Evolutionary conservation across 2,888 invertebrate species (phyloP).

Genomic region (Ephialtes manifestator): DNA sequence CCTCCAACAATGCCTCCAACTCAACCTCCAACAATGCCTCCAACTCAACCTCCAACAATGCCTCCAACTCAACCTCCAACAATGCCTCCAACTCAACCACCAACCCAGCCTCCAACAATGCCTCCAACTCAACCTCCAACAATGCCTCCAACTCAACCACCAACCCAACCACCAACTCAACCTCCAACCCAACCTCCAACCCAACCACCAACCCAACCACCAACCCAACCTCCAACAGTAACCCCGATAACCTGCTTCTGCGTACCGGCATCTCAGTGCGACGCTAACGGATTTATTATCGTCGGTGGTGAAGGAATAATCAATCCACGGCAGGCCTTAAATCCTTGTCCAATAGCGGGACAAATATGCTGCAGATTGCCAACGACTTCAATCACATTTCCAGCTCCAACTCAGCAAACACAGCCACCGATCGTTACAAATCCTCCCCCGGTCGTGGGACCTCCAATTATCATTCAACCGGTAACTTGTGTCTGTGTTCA

Average conservation of each 20-base stretch:
- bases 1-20: conserved; percentile 43
- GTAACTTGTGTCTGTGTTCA: conserved; percentile 73
- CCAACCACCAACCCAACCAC: conserved; percentile 18
- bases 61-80: conserved; percentile 38
- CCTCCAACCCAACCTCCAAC: conserved; percentile 40
- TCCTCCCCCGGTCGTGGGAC: conserved; percentile 23
- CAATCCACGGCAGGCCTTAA: conserved; percentile 75
- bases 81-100: conserved; percentile 38
- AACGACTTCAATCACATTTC: conserved; percentile 35
- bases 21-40: conserved; percentile 18
- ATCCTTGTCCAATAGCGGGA: conserved; percentile 68
- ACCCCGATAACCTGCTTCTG: conserved; percentile 77
- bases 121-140: conserved; percentile 34
- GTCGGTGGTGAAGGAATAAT: conserved; percentile 77
- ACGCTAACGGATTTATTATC: conserved; percentile 72
- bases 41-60: conserved; percentile 39
- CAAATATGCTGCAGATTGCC: conserved; percentile 79
- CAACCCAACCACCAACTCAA: conserved; percentile 45
- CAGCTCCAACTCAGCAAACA: conserved; percentile 43
- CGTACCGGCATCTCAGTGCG: conserved; percentile 76
- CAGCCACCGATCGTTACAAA: conserved; percentile 36
- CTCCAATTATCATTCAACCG: conserved; percentile 53
- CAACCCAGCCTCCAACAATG: conserved; percentile 33
- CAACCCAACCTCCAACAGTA: conserved; percentile 38
- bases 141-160: conserved; percentile 30